These are phyloP conservation scores for Tetragnatha versicolor DNA, from an alignment of 1,140 invertebrate species.

Conservation along the genomic window DNA sequence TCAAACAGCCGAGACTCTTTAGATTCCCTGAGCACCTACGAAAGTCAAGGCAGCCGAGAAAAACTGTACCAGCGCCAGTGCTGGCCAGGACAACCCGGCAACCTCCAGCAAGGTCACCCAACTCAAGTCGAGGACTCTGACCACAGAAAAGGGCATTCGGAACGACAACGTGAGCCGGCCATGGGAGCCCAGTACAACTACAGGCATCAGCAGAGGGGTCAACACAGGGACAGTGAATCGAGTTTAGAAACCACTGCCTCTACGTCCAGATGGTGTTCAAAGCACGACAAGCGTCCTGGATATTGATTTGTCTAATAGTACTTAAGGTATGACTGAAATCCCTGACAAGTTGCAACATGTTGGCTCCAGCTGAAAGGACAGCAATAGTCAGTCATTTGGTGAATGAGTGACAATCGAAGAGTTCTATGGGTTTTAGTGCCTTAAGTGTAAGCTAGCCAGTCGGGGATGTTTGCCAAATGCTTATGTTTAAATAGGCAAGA, in stretches of 20 bases:
- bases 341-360: no score
- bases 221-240: slow-evolving; percentile 34
- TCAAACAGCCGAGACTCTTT: slow-evolving; percentile 47
- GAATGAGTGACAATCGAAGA: no score
- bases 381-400: no score
- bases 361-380: no score
- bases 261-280: slow-evolving; percentile 32
- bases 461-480: no score
- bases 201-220: neutral
- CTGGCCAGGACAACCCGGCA: slow-evolving; percentile 25
- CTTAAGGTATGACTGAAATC: no score
- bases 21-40: slow-evolving; percentile 47
- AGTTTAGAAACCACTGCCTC: slow-evolving; percentile 35
- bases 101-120: neutral
- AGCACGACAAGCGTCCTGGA: slow-evolving; percentile 36
- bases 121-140: neutral
- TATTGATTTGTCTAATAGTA: neutral
- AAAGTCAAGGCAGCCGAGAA: slow-evolving; percentile 45
- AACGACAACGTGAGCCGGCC: neutral
- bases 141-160: neutral
- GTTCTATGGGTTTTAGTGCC: no score
- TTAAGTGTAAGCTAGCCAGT: no score
- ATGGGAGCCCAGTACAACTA: slow-evolving; percentile 9
- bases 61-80: slow-evolving; percentile 44
- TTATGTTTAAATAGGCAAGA: no score